Base-by-base conservation (phyloP, 2,888 invertebrate species). In the Drosophila monieri region DNA sequence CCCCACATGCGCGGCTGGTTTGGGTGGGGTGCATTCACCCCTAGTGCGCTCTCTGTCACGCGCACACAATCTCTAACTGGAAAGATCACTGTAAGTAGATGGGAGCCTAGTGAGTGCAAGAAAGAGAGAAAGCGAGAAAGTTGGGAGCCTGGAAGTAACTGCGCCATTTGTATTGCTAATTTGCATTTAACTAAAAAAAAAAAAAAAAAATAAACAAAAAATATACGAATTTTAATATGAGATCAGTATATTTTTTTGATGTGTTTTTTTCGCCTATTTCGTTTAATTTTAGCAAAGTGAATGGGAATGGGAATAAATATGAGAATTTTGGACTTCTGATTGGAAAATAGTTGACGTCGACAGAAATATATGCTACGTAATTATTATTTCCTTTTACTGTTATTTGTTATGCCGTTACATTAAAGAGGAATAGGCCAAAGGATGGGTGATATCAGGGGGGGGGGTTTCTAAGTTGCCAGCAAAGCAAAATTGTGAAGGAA, bases 1-100 rank as follows among this genome's bases (percentile, higher is more conserved):
- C 27, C 27, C 27, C 27, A 27, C 27, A 27, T 27, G 27, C 27
- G 27, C 3, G 27, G 0, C 3, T 23, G 41, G n/a, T 55, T 35
- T 54, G 57, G 62, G 39, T 56, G 41, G 53, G 57, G 76, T 61
- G 64, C 75, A 77, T 80, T 78, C 57, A 78, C 73, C 78, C 62
- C 52, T 30, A 15, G 15, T 23, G 41, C 18, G 25, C 4, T 44
- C 43, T 23, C 35, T 9, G 18, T 43, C 43, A n/a, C 32, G 41
- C 56, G 8, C 44, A 1, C 18, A 23, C 56, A 32, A 56, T 43
- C 62, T 25, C 61, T 48, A 32, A 35, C 27, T 62, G 49, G 64
- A 44, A 14, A 43, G 48, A 64, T 64, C 64, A 30, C 51, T 25
- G 64, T 64, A 64, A 64, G 65, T 64, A 23, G 5, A 32, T 25